Percentiles rank a stretch among this genome's conserved stretches.
Conservation (phyloP, 2,797 vertebrate genomes). For the Chaetophractus vellerosus region DNA sequence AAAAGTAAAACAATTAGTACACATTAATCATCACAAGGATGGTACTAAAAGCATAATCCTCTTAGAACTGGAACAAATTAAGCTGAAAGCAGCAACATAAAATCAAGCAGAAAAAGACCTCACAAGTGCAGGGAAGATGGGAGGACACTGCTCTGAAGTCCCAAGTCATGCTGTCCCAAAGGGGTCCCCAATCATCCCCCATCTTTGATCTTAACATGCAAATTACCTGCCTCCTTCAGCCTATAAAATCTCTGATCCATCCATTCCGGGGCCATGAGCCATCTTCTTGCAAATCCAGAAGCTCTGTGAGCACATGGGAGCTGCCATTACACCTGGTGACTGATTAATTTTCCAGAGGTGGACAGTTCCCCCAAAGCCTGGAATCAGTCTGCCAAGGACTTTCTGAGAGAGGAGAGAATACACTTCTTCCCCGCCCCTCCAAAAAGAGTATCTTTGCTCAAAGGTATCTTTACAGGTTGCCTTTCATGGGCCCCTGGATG, state of each 20-base stretch:
- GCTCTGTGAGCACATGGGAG: not conserved
- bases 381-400: not conserved
- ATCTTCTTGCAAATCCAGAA: not conserved
- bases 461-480: not conserved
- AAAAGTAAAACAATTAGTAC: conserved; percentile 84
- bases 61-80: conserved; percentile 80
- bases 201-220: not conserved
- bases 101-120: conserved; percentile 71
- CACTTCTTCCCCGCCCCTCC: too few relatives aligned
- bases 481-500: not conserved
- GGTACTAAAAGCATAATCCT: conserved; percentile 78
- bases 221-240: not conserved
- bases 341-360: not conserved
- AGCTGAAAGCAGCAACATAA: conserved; percentile 65
- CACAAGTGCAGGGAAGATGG: conserved; percentile 2
- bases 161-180: not conserved
- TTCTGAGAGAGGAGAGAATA: not conserved
- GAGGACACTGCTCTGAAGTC: not conserved
- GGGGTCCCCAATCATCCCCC: too few relatives aligned
- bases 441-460: not conserved
- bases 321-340: not conserved
- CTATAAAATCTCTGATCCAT: not conserved
- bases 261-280: not conserved
- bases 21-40: conserved; percentile 83
- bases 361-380: not conserved